Base-by-base conservation (phyloP, 2,797 vertebrate species). In the Molossus alvarezi region DNA sequence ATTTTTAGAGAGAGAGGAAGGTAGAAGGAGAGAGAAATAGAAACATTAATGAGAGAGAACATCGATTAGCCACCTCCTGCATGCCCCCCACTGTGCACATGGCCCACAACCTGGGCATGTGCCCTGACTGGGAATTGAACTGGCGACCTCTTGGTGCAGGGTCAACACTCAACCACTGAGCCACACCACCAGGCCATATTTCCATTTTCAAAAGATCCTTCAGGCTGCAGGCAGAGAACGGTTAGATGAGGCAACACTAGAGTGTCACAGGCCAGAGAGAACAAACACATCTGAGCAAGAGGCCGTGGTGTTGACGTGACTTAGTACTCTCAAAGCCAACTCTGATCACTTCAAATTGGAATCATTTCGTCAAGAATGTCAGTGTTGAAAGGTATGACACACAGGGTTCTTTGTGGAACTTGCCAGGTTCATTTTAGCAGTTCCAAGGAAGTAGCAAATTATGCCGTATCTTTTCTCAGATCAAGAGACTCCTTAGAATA, bases 391-490 rank as follows among this genome's bases (percentile, higher is more conserved):
- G n/a, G 48, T 9, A n/a, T 0, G 1, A 27, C 12, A 73, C 3
- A 62, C 20, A 27, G 15, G 6, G 3, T 45, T 45, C 41, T 45
- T 48, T 45, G 29, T 41, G 5, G 41, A 17, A 92, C 18, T 90
- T 73, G 20, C 25, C 5, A 45, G 89, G 64, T 83, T 82, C 67
- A 90, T 79, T 84, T 20, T 15, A 82, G 48, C 73, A 72, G 18
- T 23, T 85, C 58, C 3, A 15, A 12, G 8, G 55, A 60, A 79
- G 25, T 29, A 83, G 53, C 11, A 67, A 93, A 72, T 58, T 33
- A 29, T 1, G 2, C 9, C 20, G 5, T n/a, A 48, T 87, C 8
- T 53, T 60, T n/a, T 60, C 45, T 94, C 60, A 69, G 25, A 41
- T 27, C 17, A 58, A 60, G 21, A 60, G 9, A 75, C 1, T 25